Base-by-base conservation (phyloP, 2,113 vertebrate genomes). In the Istiophorus platypterus region DNA sequence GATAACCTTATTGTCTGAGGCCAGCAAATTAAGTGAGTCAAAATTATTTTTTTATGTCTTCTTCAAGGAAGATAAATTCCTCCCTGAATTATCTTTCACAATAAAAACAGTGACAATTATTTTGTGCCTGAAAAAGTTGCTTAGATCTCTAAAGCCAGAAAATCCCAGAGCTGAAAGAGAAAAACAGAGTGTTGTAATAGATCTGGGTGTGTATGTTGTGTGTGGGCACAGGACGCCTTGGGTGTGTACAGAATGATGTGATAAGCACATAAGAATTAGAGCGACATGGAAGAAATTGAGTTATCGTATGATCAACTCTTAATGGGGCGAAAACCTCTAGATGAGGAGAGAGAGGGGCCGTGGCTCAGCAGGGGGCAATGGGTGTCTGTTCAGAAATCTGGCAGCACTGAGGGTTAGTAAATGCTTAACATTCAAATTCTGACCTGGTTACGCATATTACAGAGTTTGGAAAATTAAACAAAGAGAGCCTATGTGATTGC, bases 371-470 rank as follows among this genome's bases (percentile, higher is more conserved):
- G 58, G 54, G 45, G 62, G 66, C 13, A 7, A 0, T 3, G 52
- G 67, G 27, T 54, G 49, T 73, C 41, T 29, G n/a, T 9, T 8
- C 20, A 22, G 49, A 54, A n/a, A 54, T 54, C 8, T 24, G 22
- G 51, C 51, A 54, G 51, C 10, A 51, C n/a, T 22, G 9, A 62
- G 26, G 49, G 39, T 75, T 64, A n/a, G 4, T 57, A 39, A 76
- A 75, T 41, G 59, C 80, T 39, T 41, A 51, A 42, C 67, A 88
- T 81, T 84, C 26, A 79, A 79, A 62, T 14, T 1, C 63, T 88
- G 82, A 85, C 82, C 80, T 51, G 42, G 47, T 76, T 85, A 20
- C 69, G 67, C 65, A 73, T 42, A 73, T 63, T 63, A 59, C 9
- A 84, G 22, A 51, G 59, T 56, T 22, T 61, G 18, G 45, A 18